A percentile compares a stretch with the other conserved stretches of the same genome.
phyloP scores from a whole-genome alignment of 2,888 invertebrate species.

The Brachylomia viminalis region DNA sequence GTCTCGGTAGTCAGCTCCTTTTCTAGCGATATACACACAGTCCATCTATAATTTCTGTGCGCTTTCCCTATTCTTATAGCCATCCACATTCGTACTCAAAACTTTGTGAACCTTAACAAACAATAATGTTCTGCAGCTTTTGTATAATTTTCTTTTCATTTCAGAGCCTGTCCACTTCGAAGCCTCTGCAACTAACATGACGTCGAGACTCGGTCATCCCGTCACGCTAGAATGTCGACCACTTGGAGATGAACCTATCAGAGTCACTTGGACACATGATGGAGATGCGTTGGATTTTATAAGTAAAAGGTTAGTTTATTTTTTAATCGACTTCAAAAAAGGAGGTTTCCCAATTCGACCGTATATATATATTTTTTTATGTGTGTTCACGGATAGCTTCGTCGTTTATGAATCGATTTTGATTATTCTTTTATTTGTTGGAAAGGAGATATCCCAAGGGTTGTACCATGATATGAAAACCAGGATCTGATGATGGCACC shows the following conservation, averaged over 20 bases:
- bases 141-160: slow-evolving; percentile 54
- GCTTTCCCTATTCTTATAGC: not conserved
- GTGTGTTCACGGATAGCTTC: too few species aligned
- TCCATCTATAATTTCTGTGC: not conserved
- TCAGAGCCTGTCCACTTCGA: slow-evolving; percentile 95
- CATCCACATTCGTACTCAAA: not conserved
- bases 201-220: slow-evolving; percentile 93
- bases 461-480: too few species aligned
- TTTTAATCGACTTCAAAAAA: too few species aligned
- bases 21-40: not conserved
- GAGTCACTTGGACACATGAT: slow-evolving; percentile 94
- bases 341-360: too few species aligned
- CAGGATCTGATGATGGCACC: too few species aligned
- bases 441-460: too few species aligned
- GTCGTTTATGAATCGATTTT: too few species aligned
- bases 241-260: slow-evolving; percentile 95
- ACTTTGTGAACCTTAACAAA: not conserved
- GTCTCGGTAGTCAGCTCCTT: not conserved
- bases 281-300: slow-evolving; percentile 91
- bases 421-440: too few species aligned
- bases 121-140: not conserved
- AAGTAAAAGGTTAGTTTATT: slow-evolving; percentile 78
- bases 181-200: slow-evolving; percentile 93
- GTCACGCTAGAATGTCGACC: slow-evolving; percentile 94
- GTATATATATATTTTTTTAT: too few species aligned